Conservation (phyloP, 2,113 vertebrate genomes). For the Bos javanicus region DNA sequence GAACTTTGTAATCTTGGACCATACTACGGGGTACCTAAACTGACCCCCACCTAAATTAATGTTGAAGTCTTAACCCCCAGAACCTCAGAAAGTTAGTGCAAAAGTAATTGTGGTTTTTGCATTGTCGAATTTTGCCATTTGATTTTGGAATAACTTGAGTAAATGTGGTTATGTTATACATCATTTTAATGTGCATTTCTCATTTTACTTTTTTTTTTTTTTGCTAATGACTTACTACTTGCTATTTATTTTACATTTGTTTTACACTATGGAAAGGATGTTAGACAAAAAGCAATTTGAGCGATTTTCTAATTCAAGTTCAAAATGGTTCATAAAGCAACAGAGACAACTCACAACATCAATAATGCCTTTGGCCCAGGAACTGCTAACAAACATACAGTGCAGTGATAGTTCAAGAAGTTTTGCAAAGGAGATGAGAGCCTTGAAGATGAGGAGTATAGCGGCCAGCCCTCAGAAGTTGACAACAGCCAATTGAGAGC, state of each 20-base stretch:
- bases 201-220: not conserved
- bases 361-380: not conserved
- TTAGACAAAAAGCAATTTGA: not conserved
- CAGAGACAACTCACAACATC: not conserved
- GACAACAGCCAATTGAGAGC: not conserved
- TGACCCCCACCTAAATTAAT: not conserved
- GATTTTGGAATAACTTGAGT: not conserved
- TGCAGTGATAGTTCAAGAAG: not conserved
- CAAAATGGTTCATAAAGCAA: not conserved
- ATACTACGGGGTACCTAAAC: not conserved
- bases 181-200: not conserved
- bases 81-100: not conserved
- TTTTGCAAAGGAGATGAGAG: not conserved
- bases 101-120: not conserved
- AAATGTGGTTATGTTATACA: not conserved
- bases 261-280: not conserved
- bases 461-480: not conserved
- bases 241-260: not conserved
- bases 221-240: not conserved
- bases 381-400: not conserved
- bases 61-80: not conserved
- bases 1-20: not conserved
- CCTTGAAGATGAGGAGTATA: not conserved
- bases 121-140: not conserved
- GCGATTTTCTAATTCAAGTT: not conserved